phyloP scores from a whole-genome alignment of 1,140 invertebrate genomes.

The Camponotus floridanus region DNA sequence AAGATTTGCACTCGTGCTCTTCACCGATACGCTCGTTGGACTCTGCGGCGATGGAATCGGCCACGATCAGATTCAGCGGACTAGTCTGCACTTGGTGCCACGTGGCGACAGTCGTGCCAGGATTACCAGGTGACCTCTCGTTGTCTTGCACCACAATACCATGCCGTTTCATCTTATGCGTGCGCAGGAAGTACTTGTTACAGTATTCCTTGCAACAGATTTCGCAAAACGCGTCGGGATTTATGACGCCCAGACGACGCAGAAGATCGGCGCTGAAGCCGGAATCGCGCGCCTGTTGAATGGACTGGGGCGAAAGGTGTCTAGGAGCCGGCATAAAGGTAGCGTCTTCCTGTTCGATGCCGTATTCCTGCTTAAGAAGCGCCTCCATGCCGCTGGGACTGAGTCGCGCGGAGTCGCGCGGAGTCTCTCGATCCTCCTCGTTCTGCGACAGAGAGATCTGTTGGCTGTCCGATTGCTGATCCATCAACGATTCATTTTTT shows the following conservation, averaged over 20 bases:
- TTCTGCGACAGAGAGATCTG: slow-evolving; percentile 58
- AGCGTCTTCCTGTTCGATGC: slow-evolving; percentile 87
- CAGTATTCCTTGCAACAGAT: slow-evolving; percentile 98
- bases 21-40: slow-evolving; percentile 79
- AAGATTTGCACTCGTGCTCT: slow-evolving; percentile 87
- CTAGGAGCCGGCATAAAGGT: slow-evolving; percentile 87
- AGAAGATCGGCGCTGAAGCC: slow-evolving; percentile 90
- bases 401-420: too few species aligned
- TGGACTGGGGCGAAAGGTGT: slow-evolving; percentile 88
- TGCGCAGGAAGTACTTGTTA: slow-evolving; percentile 97
- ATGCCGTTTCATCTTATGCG: slow-evolving; percentile 95
- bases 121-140: slow-evolving; percentile 80
- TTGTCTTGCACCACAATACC: slow-evolving; percentile 89
- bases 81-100: slow-evolving; percentile 88
- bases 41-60: slow-evolving; percentile 80
- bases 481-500: slow-evolving; percentile 77
- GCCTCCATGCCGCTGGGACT: slow-evolving; percentile 82
- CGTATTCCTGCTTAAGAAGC: slow-evolving; percentile 83
- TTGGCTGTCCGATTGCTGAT: slow-evolving; percentile 61
- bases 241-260: slow-evolving; percentile 92
- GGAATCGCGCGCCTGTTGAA: slow-evolving; percentile 88
- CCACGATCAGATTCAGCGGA: slow-evolving; percentile 89
- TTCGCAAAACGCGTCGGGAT: slow-evolving; percentile 96
- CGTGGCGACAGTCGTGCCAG: slow-evolving; percentile 76
- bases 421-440: slow-evolving; percentile 60